These are phyloP conservation scores for Raphicerus campestris DNA, from an alignment of 2,113 vertebrate genomes.

Conservation along the genomic window DNA sequence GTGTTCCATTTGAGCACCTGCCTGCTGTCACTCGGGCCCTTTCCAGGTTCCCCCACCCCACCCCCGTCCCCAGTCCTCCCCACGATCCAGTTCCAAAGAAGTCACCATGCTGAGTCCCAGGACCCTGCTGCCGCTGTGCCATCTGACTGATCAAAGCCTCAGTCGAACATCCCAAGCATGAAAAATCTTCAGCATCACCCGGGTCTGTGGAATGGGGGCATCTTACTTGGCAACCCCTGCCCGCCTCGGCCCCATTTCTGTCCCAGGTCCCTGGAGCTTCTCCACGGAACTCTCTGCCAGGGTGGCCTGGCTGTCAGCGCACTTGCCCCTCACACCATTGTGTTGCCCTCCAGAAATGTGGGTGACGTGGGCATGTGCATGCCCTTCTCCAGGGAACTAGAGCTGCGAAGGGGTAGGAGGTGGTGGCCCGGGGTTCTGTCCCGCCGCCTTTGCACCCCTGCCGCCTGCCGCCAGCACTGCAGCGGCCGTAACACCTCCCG, in stretches of 20 bases:
- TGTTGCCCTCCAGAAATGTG: slow-evolving; percentile 88
- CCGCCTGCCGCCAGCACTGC: slow-evolving; percentile 80
- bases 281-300: background rate
- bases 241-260: background rate
- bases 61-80: accelerated
- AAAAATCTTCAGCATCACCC: background rate
- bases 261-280: background rate
- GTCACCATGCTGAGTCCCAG: background rate
- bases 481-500: slow-evolving; percentile 90
- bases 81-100: background rate
- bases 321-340: slow-evolving; percentile 83
- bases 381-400: slow-evolving; percentile 91
- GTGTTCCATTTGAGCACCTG: background rate
- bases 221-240: background rate
- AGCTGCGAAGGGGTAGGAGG: slow-evolving; percentile 88
- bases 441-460: slow-evolving; percentile 77
- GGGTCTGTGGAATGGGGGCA: background rate
- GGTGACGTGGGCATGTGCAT: slow-evolving; percentile 85
- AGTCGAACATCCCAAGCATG: background rate
- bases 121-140: background rate
- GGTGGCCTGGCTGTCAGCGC: background rate
- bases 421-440: slow-evolving; percentile 81
- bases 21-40: background rate
- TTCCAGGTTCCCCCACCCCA: background rate
- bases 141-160: background rate